Evolutionary conservation across 2,797 vertebrate genomes (phyloP), one percentile per base, ranked within the genome.

Genomic region (Pseudochirops corinnae): DNA sequence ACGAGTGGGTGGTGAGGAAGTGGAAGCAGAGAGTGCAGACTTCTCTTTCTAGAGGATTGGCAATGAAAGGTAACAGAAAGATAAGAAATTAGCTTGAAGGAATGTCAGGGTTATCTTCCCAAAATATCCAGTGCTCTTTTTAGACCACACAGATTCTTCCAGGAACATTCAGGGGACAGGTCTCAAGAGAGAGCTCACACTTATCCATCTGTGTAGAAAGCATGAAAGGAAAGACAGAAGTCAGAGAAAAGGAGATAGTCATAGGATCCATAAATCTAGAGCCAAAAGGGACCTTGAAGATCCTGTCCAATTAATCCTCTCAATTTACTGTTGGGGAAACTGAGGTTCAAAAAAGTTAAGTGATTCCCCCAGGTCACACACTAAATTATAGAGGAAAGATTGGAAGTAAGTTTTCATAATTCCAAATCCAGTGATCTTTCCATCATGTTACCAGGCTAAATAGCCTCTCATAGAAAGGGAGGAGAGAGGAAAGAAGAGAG

Each of bases 211-310:
- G 52, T 53, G 29, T 33, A 33, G 55, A 92, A 55, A 94, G 14
- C 90, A 1, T 39, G 58, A 58, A 82, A 91, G 92, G 56, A 1
- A 18, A 90, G 46, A 56, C 94, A 93, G 93, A 91, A 74, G 53
- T 92, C 58, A 28, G 93, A 94, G 90, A 96, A 12, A 26, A 95
- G 94, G 14, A 97, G 91, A 97, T 82, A n/a, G n/a, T 39, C 67
- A 9, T 24, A 39, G n/a, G 6, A 82, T 39, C n/a, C 18, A 39
- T 24, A 46, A 39, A 82, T 39, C 67, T 46, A 82, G n/a, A 82
- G 7, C 2, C 24, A 7, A 11, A 82, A 82, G 67, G n/a, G n/a
- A 82, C 67, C 16, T 7, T n/a, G 21, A 82, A 82, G n/a, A 18
- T 39, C 18, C 3, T 39, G 67, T 82, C 67, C 18, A 82, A 82